Percentiles rank a stretch among this genome's conserved stretches.
These are phyloP conservation scores for Melanocharis versteri DNA, from an alignment of 2,113 vertebrate species.

Conservation along the genomic window DNA sequence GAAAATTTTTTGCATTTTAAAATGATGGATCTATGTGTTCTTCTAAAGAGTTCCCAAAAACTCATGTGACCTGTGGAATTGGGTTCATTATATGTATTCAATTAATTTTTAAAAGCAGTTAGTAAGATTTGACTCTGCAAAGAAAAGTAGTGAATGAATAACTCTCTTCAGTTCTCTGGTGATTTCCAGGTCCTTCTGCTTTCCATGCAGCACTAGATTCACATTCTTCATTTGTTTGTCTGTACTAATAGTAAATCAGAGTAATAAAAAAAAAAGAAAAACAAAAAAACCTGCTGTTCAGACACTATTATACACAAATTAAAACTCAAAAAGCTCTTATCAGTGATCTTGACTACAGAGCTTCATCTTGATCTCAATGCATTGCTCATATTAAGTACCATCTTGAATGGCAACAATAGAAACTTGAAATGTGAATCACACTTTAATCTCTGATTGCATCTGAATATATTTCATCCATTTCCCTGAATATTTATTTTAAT, in stretches of 20 bases:
- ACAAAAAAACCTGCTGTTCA: neutral
- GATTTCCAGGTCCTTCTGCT: neutral
- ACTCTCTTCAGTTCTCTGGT: neutral
- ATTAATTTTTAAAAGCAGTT: neutral
- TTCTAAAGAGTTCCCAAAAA: neutral
- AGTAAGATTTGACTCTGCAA: neutral
- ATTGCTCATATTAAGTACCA: neutral
- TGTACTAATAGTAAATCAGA: neutral
- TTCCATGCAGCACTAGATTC: neutral
- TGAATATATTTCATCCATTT: constrained; percentile 2
- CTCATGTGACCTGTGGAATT: neutral
- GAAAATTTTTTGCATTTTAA: neutral
- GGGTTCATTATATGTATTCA: neutral
- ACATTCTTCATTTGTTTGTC: neutral
- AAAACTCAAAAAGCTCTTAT: constrained; percentile 3
- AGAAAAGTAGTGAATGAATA: neutral
- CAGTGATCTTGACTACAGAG: neutral
- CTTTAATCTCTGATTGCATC: constrained; percentile 11
- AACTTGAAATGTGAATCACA: constrained; percentile 28
- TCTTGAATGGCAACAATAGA: constrained; percentile 25
- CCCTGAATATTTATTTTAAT: constrained; percentile 19
- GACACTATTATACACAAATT: constrained; percentile 4
- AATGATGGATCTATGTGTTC: neutral
- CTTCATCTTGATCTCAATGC: neutral
- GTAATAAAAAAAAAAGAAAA: neutral